These are phyloP conservation scores for Leptodirus hochenwartii DNA, from an alignment of 2,888 invertebrate species.

Conservation along the genomic window DNA sequence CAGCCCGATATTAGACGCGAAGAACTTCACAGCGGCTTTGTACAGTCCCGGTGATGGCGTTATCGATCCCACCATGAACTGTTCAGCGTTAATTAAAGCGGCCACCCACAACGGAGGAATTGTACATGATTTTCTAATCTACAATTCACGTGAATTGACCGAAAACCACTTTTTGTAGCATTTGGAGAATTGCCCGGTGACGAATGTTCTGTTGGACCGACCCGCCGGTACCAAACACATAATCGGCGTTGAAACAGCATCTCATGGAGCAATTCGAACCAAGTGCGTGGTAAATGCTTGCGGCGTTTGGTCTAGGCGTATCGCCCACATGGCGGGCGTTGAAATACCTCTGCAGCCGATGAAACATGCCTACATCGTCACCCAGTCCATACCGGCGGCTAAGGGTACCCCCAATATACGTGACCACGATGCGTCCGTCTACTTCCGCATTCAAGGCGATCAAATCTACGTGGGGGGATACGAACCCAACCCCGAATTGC, in stretches of 20 bases:
- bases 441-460: slow-evolving; percentile 70
- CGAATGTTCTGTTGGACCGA: slow-evolving; percentile 47
- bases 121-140: background rate
- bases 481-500: slow-evolving; percentile 64
- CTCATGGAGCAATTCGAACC: slow-evolving; percentile 52
- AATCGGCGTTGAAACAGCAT: slow-evolving; percentile 54
- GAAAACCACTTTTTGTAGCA: slow-evolving; percentile 29
- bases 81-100: slow-evolving; percentile 53
- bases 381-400: slow-evolving; percentile 58
- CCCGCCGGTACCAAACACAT: slow-evolving; percentile 48
- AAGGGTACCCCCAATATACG: slow-evolving; percentile 63
- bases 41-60: slow-evolving; percentile 68
- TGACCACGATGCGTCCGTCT: slow-evolving; percentile 70
- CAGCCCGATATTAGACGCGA: slow-evolving; percentile 60
- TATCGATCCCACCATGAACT: slow-evolving; percentile 69
- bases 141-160: background rate
- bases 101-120: slow-evolving; percentile 49
- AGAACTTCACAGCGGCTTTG: slow-evolving; percentile 55
- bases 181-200: slow-evolving; percentile 57
- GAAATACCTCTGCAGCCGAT: slow-evolving; percentile 63
- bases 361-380: slow-evolving; percentile 78
- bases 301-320: slow-evolving; percentile 67
- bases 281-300: slow-evolving; percentile 62
- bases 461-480: slow-evolving; percentile 75
- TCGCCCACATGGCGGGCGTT: slow-evolving; percentile 47